phyloP scores from a whole-genome alignment of 2,888 invertebrate genomes.

The Invenusta paracnida region DNA sequence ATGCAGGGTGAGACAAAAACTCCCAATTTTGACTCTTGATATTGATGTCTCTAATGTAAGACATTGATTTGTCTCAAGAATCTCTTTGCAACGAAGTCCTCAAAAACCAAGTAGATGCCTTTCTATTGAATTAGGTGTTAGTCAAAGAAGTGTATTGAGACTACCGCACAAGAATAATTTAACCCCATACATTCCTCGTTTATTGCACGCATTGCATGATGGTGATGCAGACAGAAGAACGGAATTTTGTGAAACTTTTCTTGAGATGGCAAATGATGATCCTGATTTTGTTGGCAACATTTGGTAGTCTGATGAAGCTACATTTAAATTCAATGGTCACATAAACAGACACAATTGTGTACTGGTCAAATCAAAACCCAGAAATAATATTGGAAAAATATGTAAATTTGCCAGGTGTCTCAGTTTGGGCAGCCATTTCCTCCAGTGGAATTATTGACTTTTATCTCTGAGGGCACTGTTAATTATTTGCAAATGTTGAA shows the following conservation, averaged over 20 bases:
- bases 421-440: no score
- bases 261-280: not conserved
- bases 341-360: not conserved
- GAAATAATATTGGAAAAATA: no score
- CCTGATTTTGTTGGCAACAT: not conserved
- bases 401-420: no score
- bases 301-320: not conserved
- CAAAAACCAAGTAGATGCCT: not conserved
- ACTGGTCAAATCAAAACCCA: no score
- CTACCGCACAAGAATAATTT: not conserved
- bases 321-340: not conserved
- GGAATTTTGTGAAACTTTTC: not conserved
- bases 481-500: no score
- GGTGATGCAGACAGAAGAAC: not conserved
- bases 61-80: no score
- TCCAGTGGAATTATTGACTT: no score
- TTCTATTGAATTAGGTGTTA: not conserved
- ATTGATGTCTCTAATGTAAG: no score
- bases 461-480: no score
- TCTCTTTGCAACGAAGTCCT: not conserved
- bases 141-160: not conserved
- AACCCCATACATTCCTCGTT: not conserved
- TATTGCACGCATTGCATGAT: not conserved
- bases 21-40: no score
- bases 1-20: no score